phyloP scores from a whole-genome alignment of 2,888 invertebrate species.

The Brassicogethes aeneus region DNA sequence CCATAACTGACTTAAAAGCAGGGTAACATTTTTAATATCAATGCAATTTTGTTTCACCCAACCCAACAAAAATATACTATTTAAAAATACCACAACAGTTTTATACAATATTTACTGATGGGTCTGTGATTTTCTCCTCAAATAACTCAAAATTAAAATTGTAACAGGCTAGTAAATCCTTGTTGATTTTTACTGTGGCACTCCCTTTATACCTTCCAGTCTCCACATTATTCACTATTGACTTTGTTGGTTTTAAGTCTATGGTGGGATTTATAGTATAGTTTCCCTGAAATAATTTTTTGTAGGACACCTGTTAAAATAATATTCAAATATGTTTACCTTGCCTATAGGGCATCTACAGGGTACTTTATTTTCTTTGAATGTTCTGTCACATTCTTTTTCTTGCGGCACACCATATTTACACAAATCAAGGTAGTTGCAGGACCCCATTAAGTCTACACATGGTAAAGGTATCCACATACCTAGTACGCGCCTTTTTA shows the following conservation, averaged over 20 bases:
- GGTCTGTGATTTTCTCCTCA: no score
- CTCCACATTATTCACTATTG: background rate
- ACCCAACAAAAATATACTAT: no score
- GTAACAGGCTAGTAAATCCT: background rate
- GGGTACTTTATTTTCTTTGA: background rate
- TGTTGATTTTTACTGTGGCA: background rate
- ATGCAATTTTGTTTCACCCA: no score
- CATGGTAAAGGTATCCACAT: constrained; percentile 1
- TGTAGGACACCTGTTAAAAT: background rate
- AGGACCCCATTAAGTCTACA: background rate
- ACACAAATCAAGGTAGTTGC: background rate
- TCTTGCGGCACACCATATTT: background rate
- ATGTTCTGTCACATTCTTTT: background rate
- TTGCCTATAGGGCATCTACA: background rate
- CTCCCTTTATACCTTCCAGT: background rate
- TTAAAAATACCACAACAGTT: no score
- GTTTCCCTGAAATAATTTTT: background rate
- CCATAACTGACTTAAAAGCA: no score
- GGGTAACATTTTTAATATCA: no score
- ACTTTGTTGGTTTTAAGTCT: background rate
- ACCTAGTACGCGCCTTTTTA: background rate
- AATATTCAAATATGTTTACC: no score
- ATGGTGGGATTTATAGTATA: no score
- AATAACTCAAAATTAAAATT: background rate
- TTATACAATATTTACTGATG: no score